Conservation (phyloP, 2,888 invertebrate species). For the Cantharis rufa region DNA sequence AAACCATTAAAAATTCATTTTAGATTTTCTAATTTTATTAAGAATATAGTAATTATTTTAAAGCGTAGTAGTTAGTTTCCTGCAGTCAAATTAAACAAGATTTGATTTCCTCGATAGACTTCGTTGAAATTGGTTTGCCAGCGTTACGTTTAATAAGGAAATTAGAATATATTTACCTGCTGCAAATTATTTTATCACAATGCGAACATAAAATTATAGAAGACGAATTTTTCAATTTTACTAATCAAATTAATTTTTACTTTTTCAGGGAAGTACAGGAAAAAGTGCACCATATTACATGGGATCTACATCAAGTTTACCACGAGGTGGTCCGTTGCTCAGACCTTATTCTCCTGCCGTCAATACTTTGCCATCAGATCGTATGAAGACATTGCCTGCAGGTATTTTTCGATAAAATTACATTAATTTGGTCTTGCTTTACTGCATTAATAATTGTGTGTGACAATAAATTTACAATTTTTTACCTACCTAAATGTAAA, state of each 20-base stretch:
- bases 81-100: slow-evolving; percentile 11
- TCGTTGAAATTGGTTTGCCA: neutral
- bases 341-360: slow-evolving; percentile 71
- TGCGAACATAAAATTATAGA: neutral
- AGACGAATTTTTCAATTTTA: neutral
- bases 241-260: neutral
- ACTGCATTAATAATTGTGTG: slow-evolving; percentile 48
- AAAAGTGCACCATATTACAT: slow-evolving; percentile 72
- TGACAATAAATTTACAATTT: neutral
- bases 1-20: neutral
- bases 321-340: slow-evolving; percentile 68
- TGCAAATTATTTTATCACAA: neutral
- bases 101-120: slow-evolving; percentile 13
- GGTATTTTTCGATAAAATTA: slow-evolving; percentile 11
- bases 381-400: slow-evolving; percentile 59
- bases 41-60: slow-evolving; percentile 5
- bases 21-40: neutral
- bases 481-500: neutral
- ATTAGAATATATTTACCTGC: slow-evolving; percentile 3
- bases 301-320: slow-evolving; percentile 67
- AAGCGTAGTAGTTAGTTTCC: slow-evolving; percentile 8
- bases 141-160: slow-evolving; percentile 4
- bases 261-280: slow-evolving; percentile 58
- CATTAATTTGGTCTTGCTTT: slow-evolving; percentile 11
- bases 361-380: slow-evolving; percentile 63